A percentile compares a stretch with the other conserved stretches of the same genome.
These are phyloP conservation scores for Agrochola lychnidis DNA, from an alignment of 2,888 invertebrate genomes.

Conservation along the genomic window DNA sequence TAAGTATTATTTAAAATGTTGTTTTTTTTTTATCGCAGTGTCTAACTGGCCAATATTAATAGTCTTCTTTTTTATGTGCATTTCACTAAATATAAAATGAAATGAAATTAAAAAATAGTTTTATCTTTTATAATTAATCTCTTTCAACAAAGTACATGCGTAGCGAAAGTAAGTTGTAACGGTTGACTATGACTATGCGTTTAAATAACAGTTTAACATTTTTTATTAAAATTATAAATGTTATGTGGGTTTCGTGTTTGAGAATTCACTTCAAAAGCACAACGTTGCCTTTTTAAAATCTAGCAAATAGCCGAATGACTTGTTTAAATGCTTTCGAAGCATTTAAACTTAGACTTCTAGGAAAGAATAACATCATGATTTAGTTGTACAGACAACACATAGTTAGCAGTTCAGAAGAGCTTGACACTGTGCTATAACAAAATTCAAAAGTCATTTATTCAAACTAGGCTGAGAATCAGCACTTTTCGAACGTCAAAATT, in stretches of 20 bases:
- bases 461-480: no score
- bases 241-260: background rate
- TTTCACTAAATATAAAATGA: background rate
- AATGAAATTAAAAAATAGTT: background rate
- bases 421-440: no score
- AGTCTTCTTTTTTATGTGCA: no score
- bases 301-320: background rate
- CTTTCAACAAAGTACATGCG: background rate
- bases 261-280: background rate
- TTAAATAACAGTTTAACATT: background rate
- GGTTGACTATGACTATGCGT: background rate
- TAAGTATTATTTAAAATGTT: background rate
- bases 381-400: background rate
- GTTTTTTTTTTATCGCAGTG: background rate
- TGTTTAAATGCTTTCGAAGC: background rate
- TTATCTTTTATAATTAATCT: background rate
- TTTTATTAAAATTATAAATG: background rate
- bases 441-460: no score
- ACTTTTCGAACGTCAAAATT: no score
- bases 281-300: background rate
- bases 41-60: background rate
- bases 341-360: no score
- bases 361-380: background rate
- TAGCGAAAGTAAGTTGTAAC: slow-evolving; percentile 17
- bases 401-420: background rate